These are phyloP conservation scores for Danio albolineatus DNA, from an alignment of 2,797 vertebrate species.

Conservation along the genomic window DNA sequence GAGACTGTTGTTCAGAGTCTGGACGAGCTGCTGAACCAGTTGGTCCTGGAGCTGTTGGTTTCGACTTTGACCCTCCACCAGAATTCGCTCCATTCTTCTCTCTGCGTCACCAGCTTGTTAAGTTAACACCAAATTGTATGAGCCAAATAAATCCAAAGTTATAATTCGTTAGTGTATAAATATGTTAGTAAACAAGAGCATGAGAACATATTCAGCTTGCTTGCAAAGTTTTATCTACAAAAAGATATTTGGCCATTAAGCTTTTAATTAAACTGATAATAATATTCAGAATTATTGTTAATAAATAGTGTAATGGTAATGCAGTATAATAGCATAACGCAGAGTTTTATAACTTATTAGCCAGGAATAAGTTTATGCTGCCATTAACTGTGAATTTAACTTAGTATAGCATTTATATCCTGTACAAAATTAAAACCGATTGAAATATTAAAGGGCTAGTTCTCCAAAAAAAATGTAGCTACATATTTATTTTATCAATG, in stretches of 20 bases:
- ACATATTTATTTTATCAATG: no score
- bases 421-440: background rate
- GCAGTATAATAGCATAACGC: no score
- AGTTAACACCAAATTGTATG: constrained; percentile 54
- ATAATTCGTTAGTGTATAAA: background rate
- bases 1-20: constrained; percentile 84
- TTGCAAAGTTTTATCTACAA: background rate
- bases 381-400: background rate
- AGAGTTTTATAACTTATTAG: no score
- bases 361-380: background rate
- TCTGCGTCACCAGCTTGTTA: constrained; percentile 82
- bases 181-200: background rate
- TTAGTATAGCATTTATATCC: background rate
- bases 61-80: constrained; percentile 87
- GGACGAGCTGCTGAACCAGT: constrained; percentile 89
- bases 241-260: no score
- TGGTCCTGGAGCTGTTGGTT: constrained; percentile 93
- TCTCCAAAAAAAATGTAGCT: no score
- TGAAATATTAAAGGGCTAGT: background rate
- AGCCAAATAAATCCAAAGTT: background rate
- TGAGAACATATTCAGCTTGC: background rate
- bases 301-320: no score
- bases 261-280: no score
- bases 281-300: no score
- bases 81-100: constrained; percentile 84